Evolutionary conservation across 2,797 vertebrate species (phyloP).

Genomic region (Natrix natrix): DNA sequence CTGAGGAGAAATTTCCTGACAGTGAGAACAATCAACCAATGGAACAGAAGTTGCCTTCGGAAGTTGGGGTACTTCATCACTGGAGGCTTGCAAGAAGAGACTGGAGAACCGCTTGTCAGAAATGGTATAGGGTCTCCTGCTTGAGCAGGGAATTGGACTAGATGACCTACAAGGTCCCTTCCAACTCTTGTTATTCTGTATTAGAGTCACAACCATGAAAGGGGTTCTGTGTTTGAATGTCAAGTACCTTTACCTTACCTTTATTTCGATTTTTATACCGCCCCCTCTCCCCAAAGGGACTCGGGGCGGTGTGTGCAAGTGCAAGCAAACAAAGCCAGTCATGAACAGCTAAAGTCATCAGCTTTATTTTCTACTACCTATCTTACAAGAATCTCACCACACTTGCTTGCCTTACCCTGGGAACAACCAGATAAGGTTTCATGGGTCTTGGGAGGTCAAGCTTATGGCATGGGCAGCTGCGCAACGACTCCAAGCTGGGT

Average conservation of each 20-base stretch:
- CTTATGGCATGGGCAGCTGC: neutral
- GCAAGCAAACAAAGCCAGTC: neutral
- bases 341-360: neutral
- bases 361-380: neutral
- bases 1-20: neutral
- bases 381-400: neutral
- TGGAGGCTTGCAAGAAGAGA: neutral
- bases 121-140: neutral
- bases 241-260: no score
- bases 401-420: neutral
- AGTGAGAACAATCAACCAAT: neutral
- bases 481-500: neutral
- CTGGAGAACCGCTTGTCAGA: neutral
- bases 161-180: neutral
- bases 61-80: neutral
- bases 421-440: neutral
- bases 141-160: neutral
- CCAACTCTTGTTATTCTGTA: neutral
- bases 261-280: no score
- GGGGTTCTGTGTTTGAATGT: neutral
- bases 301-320: no score
- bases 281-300: no score
- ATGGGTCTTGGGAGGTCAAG: neutral
- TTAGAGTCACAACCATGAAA: neutral
- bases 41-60: neutral